phyloP scores from a whole-genome alignment of 2,113 vertebrate genomes.

The Mandrillus leucophaeus region DNA sequence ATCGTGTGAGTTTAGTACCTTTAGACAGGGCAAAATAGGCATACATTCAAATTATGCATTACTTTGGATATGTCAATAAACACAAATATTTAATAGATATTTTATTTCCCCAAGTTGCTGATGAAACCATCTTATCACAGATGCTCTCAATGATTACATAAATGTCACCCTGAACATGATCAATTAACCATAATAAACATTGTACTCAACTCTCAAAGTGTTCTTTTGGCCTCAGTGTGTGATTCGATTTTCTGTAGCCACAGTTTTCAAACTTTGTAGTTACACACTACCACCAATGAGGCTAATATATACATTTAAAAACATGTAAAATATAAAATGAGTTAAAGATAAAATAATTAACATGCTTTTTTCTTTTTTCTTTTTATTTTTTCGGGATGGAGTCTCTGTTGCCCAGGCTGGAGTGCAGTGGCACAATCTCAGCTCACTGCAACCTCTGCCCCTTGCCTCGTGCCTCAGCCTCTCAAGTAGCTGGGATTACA shows the following conservation, averaged over 20 bases:
- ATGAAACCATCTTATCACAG: conserved; percentile 19
- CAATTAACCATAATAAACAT: conserved; percentile 38
- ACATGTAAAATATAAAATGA: background rate
- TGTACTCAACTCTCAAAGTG: background rate
- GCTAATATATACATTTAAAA: background rate
- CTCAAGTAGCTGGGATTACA: too few species aligned
- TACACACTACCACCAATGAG: background rate
- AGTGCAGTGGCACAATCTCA: too few species aligned
- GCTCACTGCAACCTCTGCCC: too few species aligned
- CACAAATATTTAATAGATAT: background rate
- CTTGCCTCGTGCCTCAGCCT: too few species aligned
- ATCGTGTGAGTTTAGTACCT: background rate
- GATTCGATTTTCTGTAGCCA: background rate
- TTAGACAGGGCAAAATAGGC: background rate
- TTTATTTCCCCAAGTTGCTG: background rate
- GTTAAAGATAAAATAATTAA: background rate
- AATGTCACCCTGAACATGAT: background rate
- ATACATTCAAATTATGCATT: background rate
- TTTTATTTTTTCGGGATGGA: too few species aligned
- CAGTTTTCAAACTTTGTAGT: background rate
- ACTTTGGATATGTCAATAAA: background rate
- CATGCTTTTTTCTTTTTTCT: background rate
- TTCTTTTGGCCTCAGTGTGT: background rate
- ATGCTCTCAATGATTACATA: conserved; percentile 16
- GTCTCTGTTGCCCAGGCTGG: too few species aligned